Conservation (phyloP, 2,113 vertebrate species). For the Epinephelus fuscoguttatus region DNA sequence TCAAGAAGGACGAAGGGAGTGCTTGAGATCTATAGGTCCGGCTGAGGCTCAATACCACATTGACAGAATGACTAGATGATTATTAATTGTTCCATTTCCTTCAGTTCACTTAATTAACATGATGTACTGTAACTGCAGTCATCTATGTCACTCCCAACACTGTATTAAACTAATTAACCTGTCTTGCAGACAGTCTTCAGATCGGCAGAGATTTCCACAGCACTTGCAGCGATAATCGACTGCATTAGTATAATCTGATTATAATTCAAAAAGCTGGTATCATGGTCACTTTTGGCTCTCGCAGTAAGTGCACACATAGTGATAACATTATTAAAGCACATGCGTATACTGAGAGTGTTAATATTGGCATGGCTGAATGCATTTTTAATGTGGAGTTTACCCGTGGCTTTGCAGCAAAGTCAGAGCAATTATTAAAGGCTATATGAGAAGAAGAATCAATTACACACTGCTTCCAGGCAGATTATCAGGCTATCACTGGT, state of each 20-base stretch:
- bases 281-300: not conserved
- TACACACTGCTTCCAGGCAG: constrained; percentile 49
- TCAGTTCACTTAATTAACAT: constrained; percentile 15
- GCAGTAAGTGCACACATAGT: constrained; percentile 14
- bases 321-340: not conserved
- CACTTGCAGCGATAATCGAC: constrained; percentile 6
- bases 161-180: constrained; percentile 13
- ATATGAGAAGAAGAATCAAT: constrained; percentile 55
- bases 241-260: constrained; percentile 31
- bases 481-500: constrained; percentile 50
- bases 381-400: constrained; percentile 59
- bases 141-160: constrained; percentile 13
- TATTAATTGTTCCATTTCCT: not conserved
- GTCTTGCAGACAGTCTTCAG: not conserved
- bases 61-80: not conserved
- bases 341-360: constrained; percentile 24
- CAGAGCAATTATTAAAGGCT: constrained; percentile 49
- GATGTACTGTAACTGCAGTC: not conserved
- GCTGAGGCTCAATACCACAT: not conserved
- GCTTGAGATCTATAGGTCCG: not conserved
- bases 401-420: constrained; percentile 48
- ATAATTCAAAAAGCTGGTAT: constrained; percentile 21
- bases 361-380: constrained; percentile 53
- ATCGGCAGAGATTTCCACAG: constrained; percentile 19
- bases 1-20: not conserved